A percentile compares a stretch with the other conserved stretches of the same genome.
Conservation (phyloP, 2,888 invertebrate genomes). For the Dusona sp. region DNA sequence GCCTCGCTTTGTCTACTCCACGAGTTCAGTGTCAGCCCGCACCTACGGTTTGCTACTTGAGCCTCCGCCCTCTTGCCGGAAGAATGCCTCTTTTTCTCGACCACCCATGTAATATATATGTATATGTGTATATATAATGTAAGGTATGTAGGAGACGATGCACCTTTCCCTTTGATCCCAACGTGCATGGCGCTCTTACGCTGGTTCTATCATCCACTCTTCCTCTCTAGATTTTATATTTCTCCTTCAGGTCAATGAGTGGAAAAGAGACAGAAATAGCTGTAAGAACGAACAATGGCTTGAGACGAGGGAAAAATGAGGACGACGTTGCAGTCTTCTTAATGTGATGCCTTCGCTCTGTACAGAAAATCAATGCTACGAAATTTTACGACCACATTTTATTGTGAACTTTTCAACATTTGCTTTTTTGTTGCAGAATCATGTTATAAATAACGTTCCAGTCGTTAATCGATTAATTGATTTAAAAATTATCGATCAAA, state of each 20-base stretch:
- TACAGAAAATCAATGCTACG: background rate
- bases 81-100: conserved; percentile 61
- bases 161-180: conserved; percentile 65
- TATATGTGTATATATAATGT: background rate
- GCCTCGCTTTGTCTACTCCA: conserved; percentile 40
- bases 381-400: background rate
- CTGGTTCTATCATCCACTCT: conserved; percentile 31
- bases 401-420: background rate
- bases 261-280: conserved; percentile 38
- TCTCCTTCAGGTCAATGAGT: conserved; percentile 52
- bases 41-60: conserved; percentile 65
- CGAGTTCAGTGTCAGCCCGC: conserved; percentile 51
- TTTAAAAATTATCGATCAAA: too few relatives aligned
- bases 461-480: too few relatives aligned
- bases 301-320: conserved; percentile 36
- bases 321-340: conserved; percentile 37
- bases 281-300: conserved; percentile 55
- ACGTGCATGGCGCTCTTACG: conserved; percentile 39
- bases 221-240: conserved; percentile 24
- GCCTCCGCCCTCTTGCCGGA: conserved; percentile 55
- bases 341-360: conserved; percentile 1
- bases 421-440: background rate
- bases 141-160: conserved; percentile 38
- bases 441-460: background rate
- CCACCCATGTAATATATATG: conserved; percentile 40